A percentile compares a stretch with the other conserved stretches of the same genome.
Conservation (phyloP, 2,113 vertebrate genomes). For the Stictonetta naevosa region DNA sequence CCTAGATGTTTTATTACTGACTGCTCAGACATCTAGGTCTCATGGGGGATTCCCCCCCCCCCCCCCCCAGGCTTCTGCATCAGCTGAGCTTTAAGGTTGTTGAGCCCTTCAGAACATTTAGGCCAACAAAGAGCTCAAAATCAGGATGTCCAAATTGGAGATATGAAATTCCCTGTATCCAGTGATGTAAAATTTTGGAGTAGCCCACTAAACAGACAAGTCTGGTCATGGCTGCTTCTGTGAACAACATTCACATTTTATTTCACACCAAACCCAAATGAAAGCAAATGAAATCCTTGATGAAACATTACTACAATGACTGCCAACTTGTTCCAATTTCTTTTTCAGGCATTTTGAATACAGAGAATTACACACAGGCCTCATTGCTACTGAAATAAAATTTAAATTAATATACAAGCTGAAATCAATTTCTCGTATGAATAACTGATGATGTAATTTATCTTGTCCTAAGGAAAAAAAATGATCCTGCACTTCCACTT, state of each 20-base stretch:
- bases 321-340: conserved; percentile 30
- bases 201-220: background rate
- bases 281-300: background rate
- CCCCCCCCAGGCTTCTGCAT: background rate
- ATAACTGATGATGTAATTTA: background rate
- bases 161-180: background rate
- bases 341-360: conserved; percentile 61
- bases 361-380: conserved; percentile 54
- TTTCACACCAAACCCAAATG: background rate
- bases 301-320: background rate
- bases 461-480: background rate
- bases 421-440: conserved; percentile 32
- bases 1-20: background rate
- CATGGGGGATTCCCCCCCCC: background rate
- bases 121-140: background rate
- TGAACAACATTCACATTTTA: background rate
- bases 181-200: background rate
- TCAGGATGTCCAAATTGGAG: background rate
- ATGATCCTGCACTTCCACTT: background rate
- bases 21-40: background rate
- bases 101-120: background rate
- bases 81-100: background rate
- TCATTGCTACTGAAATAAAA: conserved; percentile 56
- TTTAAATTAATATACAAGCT: conserved; percentile 41
- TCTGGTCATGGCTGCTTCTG: background rate